These are phyloP conservation scores for Brevimyrus niger DNA, from an alignment of 2,113 vertebrate species.

Conservation along the genomic window DNA sequence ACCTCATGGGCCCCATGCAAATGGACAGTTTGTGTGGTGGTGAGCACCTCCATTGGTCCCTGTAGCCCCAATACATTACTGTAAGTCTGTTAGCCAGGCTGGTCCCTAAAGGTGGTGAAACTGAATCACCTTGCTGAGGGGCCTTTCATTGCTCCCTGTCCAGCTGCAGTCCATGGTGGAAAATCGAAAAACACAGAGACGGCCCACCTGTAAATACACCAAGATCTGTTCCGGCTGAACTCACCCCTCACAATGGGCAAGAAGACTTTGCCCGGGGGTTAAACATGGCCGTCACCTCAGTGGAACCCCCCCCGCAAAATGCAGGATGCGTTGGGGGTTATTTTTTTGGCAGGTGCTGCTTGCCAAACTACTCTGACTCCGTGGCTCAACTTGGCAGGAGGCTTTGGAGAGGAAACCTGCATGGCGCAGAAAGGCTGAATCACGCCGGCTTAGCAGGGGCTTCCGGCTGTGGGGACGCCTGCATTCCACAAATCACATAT, in stretches of 20 bases:
- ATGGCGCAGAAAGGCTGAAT: neutral
- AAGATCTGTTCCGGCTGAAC: neutral
- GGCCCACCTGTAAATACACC: neutral
- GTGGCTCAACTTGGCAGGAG: neutral
- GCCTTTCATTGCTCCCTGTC: neutral
- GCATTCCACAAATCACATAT: neutral
- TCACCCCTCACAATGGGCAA: neutral
- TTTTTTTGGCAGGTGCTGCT: neutral
- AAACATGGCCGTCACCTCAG: neutral
- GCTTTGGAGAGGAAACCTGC: neutral
- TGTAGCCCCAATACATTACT: neutral
- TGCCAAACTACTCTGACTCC: neutral
- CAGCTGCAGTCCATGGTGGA: neutral
- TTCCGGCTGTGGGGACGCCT: neutral
- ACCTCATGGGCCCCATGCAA: neutral
- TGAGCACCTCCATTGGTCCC: neutral
- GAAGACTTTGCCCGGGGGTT: neutral
- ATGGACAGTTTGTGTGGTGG: neutral
- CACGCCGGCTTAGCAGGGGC: neutral
- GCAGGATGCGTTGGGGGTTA: neutral
- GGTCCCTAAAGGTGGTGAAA: neutral
- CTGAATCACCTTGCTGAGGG: neutral
- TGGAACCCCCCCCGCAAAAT: neutral
- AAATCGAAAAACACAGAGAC: neutral
- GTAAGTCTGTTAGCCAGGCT: neutral